Base-by-base conservation (phyloP, 2,888 invertebrate species). In the Andrena dorsata region DNA sequence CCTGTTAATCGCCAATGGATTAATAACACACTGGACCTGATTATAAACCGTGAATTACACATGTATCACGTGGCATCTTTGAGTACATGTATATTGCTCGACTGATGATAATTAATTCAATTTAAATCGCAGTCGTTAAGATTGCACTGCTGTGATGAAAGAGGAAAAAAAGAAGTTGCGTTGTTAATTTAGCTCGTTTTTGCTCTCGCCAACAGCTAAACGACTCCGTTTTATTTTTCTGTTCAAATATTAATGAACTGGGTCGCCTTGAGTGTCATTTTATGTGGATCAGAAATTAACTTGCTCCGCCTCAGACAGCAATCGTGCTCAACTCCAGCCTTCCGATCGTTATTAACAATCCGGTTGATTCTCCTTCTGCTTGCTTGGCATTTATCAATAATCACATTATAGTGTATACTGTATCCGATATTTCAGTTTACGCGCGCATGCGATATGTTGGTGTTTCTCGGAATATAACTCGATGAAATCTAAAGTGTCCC, bases 191-290 rank as follows among this genome's bases (percentile, higher is more conserved):
- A 60, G 0, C 20, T 30, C 23, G 1, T 23, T 26, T 56, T 41
- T 35, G 2, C 26, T 10, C 26, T 5, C 16, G 10, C 26, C 26
- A n/a, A 23, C 30, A 16, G 16, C 32, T 41, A 53, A 13, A 13
- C 10, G 10, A 56, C 4, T 56, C 56, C 56, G 20, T 5, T 8
- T 6, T 56, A 20, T 26, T 32, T 32, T 35, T 35, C 32, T 56
- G 53, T 8, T 35, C 30, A 5, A 8, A 6, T 47, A 16, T 64
- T 26, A 58, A 58, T 56, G 35, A 72, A 74, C 75, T 47, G 51
- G 75, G 32, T 75, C 20, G 58, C 75, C 68, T 75, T 61, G 75
- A 60, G 26, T 41, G 41, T 35, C 61, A 41, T 63, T 60, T 61
- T 51, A 51, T 32, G 53, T 53, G 35, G 41, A 51, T 61, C 49